Evolutionary conservation across 2,888 invertebrate genomes (phyloP), one percentile per base, ranked within the genome.

Genomic region (Blastobasis adustella): DNA sequence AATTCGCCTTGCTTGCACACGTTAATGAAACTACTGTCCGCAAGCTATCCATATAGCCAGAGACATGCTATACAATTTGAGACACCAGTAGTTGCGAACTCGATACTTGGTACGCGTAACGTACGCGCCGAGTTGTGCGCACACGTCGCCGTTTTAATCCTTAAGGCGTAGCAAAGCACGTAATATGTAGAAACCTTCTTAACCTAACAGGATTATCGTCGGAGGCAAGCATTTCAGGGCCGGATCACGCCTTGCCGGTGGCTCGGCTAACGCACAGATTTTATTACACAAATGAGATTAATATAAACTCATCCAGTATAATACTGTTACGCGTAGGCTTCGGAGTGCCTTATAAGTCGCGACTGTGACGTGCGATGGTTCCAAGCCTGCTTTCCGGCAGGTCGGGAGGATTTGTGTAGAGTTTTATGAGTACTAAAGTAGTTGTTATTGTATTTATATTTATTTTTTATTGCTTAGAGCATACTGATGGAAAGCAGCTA

Each of bases 151-250:
- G 23, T 23, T 23, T 86, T 91, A 91, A 91, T 91, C 91, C 90
- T 88, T 90, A 91, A 91, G 91, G 90, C 91, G 90, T 81, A 87
- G 87, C 90, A 90, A 90, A 91, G 90, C 91, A 90, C 88, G 90
- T 91, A 91, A 91, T 91, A 91, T 91, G 91, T 90, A 90, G 91
- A 91, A 91, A 91, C 91, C 91, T 91, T 91, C 91, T 91, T 92
- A 91, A 90, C 90, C 91, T 91, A 92, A 91, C 91, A 91, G 90
- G 91, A 92, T 92, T 91, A 92, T 90, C 91, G 90, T 87, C 79
- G 89, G 90, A 90, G 90, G 90, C 81, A 82, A 84, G 89, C 87
- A 85, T 85, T 85, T 86, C 88, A 89, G 89, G 89, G 89, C 82
- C 90, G 89, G 89, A 88, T 89, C 85, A 83, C 79, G 79, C 77